Conservation (phyloP, 2,113 vertebrate genomes). For the Tetraodon nigroviridis region DNA sequence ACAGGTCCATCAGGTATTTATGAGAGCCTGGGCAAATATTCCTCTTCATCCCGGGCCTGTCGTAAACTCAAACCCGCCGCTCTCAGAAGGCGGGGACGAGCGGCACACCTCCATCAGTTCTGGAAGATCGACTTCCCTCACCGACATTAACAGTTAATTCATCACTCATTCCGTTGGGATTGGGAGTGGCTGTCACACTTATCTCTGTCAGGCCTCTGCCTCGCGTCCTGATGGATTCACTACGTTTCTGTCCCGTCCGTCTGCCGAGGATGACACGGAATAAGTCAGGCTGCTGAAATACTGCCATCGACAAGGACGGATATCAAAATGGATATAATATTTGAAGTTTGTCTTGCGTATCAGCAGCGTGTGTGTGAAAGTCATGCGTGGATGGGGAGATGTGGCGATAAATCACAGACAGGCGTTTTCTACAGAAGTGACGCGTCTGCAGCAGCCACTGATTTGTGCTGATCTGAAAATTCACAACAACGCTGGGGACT, state of each 20-base stretch:
- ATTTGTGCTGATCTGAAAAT: not conserved
- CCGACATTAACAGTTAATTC: slow-evolving; percentile 59
- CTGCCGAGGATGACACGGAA: slow-evolving; percentile 48
- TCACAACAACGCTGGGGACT: not conserved
- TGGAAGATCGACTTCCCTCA: slow-evolving; percentile 11
- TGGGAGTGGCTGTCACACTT: slow-evolving; percentile 42
- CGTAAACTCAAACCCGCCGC: slow-evolving; percentile 51
- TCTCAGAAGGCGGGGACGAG: slow-evolving; percentile 16
- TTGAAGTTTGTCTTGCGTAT: slow-evolving; percentile 13
- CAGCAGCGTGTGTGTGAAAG: slow-evolving; percentile 7
- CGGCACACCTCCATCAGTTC: slow-evolving; percentile 10
- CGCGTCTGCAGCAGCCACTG: not conserved
- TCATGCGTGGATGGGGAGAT: not conserved
- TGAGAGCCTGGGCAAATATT: slow-evolving; percentile 41
- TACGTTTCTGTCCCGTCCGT: slow-evolving; percentile 62
- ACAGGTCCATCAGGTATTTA: slow-evolving; percentile 45
- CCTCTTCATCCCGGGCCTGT: slow-evolving; percentile 20
- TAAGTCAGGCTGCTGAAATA: slow-evolving; percentile 46
- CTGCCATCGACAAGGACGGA: slow-evolving; percentile 43
- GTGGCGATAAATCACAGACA: not conserved
- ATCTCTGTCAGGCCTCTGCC: slow-evolving; percentile 46
- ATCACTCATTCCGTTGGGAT: slow-evolving; percentile 30
- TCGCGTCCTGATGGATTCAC: slow-evolving; percentile 43
- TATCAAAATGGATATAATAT: slow-evolving; percentile 38
- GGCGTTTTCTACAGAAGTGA: not conserved